These are phyloP conservation scores for Ctenicera cuprea DNA, from an alignment of 2,888 invertebrate species.

Conservation along the genomic window DNA sequence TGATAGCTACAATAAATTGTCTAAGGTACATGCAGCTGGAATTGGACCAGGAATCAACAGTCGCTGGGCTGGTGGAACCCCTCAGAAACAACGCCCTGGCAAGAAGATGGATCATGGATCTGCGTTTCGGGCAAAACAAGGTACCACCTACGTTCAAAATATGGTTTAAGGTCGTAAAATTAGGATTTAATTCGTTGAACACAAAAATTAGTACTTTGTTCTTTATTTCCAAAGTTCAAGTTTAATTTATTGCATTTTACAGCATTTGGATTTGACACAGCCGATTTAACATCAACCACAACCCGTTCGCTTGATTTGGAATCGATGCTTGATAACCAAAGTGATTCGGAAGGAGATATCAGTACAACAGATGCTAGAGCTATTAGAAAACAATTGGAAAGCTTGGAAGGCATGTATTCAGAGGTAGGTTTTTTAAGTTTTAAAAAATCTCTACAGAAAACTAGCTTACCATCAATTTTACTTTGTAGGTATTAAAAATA, in stretches of 20 bases:
- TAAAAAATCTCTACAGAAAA: too few relatives aligned
- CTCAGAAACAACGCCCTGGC: slow-evolving; percentile 74
- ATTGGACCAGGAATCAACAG: slow-evolving; percentile 62
- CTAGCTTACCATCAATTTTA: too few relatives aligned
- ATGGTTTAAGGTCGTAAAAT: too few relatives aligned
- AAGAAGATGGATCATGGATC: slow-evolving; percentile 75
- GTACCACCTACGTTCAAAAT: too few relatives aligned
- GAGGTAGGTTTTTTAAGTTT: slow-evolving; percentile 75
- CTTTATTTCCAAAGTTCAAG: too few relatives aligned
- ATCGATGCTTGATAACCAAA: slow-evolving; percentile 84
- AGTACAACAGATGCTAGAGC: slow-evolving; percentile 86
- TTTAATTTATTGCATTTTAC: slow-evolving; percentile 59
- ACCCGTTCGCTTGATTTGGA: slow-evolving; percentile 86
- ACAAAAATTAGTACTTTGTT: too few relatives aligned
- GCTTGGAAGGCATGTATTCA: slow-evolving; percentile 90
- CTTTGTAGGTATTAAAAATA: slow-evolving; percentile 76
- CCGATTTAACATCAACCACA: slow-evolving; percentile 87
- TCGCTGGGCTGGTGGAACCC: slow-evolving; percentile 66
- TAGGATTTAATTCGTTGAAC: too few relatives aligned
- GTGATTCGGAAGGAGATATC: slow-evolving; percentile 82
- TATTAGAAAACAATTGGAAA: slow-evolving; percentile 87
- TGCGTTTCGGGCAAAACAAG: slow-evolving; percentile 76
- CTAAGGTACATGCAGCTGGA: slow-evolving; percentile 62
- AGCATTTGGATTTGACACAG: slow-evolving; percentile 84
- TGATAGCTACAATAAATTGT: slow-evolving; percentile 72